Evolutionary conservation across 2,888 invertebrate genomes (phyloP).

Genomic region (Cordilura impudica): DNA sequence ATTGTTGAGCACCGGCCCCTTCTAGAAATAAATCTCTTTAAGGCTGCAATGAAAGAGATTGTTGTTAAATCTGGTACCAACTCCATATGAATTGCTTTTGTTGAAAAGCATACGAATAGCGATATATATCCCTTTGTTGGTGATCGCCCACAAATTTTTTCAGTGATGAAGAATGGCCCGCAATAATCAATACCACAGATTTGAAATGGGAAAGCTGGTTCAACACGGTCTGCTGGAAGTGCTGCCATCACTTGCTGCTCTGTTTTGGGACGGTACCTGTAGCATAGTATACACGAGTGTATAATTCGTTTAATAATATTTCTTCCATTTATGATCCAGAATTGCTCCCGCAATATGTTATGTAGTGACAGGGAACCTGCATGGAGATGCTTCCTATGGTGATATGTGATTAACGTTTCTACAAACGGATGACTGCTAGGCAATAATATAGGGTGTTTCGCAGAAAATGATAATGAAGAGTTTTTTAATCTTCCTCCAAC

Average conservation of each 20-base stretch:
- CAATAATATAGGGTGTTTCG: constrained; percentile 10
- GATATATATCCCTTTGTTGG: constrained; percentile 10
- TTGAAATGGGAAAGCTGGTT: not conserved
- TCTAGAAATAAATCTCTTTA: too few species aligned
- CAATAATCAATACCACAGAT: not conserved
- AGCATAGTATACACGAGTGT: not conserved
- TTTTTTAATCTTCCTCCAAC: constrained; percentile 15
- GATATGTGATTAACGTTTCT: not conserved
- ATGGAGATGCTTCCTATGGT: constrained; percentile 3
- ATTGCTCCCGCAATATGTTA: constrained; percentile 1
- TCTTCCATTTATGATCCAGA: not conserved
- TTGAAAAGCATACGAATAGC: constrained; percentile 16
- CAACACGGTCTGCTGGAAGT: not conserved
- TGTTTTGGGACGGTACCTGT: not conserved
- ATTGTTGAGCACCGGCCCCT: constrained; percentile 2
- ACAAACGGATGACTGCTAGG: not conserved
- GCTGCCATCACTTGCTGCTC: constrained; percentile 13
- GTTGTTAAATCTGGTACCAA: not conserved
- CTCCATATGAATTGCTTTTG: constrained; percentile 20
- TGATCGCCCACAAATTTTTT: not conserved
- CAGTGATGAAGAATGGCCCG: not conserved
- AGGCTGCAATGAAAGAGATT: too few species aligned
- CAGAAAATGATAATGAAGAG: not conserved
- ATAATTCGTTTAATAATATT: not conserved
- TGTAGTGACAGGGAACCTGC: constrained; percentile 5